Evolutionary conservation across 1,140 invertebrate genomes (phyloP).

Genomic region (Papilio helenus): DNA sequence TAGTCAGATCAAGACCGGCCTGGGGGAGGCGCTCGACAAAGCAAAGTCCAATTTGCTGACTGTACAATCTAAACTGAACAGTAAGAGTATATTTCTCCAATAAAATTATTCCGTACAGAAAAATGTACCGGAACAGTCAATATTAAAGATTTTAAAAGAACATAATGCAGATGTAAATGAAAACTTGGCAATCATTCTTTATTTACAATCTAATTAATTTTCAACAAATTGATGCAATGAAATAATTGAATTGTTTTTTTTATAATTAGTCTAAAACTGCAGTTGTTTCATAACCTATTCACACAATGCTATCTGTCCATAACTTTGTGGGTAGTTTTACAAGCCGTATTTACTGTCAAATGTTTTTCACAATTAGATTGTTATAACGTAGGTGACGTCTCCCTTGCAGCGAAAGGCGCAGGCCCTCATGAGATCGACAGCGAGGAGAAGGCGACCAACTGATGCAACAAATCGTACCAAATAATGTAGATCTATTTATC

Average conservation of each 20-base stretch:
- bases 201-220: neutral
- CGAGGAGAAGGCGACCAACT: conserved; percentile 30
- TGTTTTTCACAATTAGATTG: neutral
- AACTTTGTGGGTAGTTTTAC: too few species aligned
- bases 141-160: neutral
- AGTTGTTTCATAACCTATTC: neutral
- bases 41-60: conserved; percentile 87
- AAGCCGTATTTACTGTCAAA: too few species aligned
- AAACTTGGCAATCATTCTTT: conserved; percentile 16
- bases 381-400: conserved; percentile 31
- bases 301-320: too few species aligned
- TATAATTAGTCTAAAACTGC: neutral
- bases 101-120: neutral
- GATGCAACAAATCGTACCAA: conserved; percentile 51
- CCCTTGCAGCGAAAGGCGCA: conserved; percentile 67
- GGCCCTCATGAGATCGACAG: conserved; percentile 69
- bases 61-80: conserved; percentile 85
- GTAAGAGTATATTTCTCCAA: conserved; percentile 40
- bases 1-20: conserved; percentile 90
- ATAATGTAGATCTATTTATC: conserved; percentile 54
- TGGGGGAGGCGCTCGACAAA: conserved; percentile 88
- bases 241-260: neutral
- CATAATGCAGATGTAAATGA: neutral
- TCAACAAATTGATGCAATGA: neutral
- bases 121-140: neutral